Conservation (phyloP, 2,888 invertebrate species). For the Aspidiotus rigidus region DNA sequence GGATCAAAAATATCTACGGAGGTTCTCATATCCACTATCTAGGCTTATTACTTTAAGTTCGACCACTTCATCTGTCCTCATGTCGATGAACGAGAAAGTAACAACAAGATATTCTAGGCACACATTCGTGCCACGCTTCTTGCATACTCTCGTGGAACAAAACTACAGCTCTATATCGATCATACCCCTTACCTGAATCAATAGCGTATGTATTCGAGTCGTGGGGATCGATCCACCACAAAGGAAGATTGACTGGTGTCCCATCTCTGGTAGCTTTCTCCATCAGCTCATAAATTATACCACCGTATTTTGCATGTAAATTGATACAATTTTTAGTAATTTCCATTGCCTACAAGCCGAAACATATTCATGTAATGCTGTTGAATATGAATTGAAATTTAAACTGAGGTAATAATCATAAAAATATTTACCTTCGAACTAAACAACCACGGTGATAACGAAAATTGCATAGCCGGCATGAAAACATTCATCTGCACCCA, state of each 20-base stretch:
- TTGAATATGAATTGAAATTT: neutral
- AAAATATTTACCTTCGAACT: conserved; percentile 47
- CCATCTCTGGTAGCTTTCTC: conserved; percentile 52
- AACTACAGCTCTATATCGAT: no score
- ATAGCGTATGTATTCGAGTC: conserved; percentile 51
- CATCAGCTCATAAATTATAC: conserved; percentile 56
- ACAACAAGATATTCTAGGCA: no score
- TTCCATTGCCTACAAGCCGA: conserved; percentile 48
- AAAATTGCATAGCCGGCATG: conserved; percentile 70
- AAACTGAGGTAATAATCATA: neutral
- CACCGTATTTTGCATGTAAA: conserved; percentile 54
- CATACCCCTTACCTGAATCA: conserved; percentile 43
- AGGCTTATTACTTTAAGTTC: no score
- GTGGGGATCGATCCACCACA: conserved; percentile 74
- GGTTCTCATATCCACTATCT: no score
- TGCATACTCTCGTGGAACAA: no score
- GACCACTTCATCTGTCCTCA: no score
- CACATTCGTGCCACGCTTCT: no score
- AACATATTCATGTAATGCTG: neutral
- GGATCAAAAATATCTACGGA: no score
- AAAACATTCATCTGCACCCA: conserved; percentile 71
- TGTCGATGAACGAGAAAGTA: no score
- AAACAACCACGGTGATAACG: conserved; percentile 70
- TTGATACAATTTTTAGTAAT: conserved; percentile 57
- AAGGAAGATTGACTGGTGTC: conserved; percentile 65